Evolutionary conservation across 2,113 vertebrate species (phyloP), one percentile per base, ranked within the genome.

Genomic region (Coryphaenoides rupestris): DNA sequence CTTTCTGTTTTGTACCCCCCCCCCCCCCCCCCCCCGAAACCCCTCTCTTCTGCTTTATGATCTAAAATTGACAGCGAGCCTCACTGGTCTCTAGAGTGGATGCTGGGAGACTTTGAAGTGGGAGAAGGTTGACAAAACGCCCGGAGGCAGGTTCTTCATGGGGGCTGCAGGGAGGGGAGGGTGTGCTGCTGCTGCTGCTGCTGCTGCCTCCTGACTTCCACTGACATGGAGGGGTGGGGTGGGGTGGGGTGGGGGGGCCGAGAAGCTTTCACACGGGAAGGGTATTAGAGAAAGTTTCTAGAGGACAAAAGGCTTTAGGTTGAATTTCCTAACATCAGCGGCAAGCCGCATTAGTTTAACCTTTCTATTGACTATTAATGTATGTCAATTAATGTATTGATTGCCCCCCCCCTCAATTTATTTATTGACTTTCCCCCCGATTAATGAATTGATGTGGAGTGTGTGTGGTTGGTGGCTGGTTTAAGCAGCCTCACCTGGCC

Each of bases 81-180:
- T 73, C 84, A 65, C 62, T 68, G 77, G 84, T 79, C 70, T 71
- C 75, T 79, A 79, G 80, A 68, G 75, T 82, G 70, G 72, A 83
- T 68, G 72, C 70, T 45, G 68, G 66, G 75, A 83, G 70, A 86
- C 85, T 89, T 87, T 88, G 85, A 89, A 86, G 86, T 84, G 79
- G 66, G 69, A 86, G 70, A 81, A 86, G 75, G 81, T 75, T 77
- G 77, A 84, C 72, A 75, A 83, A 76, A 84, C 24, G 74, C 75
- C 88, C 84, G 22, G 59, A 81, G 85, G 86, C 81, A 5, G 78
- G 70, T 72, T 66, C 79, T 86, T 80, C 77, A 69, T 53, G 55
- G 76, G 75, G 77, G 75, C 62, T 55, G 19, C 21, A 16, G 75
- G 73, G 73, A 76, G n/a, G 75, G 73, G 73, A 76, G 66, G 9